These are phyloP conservation scores for Anastrepha obliqua DNA, from an alignment of 1,140 invertebrate species.

Conservation along the genomic window DNA sequence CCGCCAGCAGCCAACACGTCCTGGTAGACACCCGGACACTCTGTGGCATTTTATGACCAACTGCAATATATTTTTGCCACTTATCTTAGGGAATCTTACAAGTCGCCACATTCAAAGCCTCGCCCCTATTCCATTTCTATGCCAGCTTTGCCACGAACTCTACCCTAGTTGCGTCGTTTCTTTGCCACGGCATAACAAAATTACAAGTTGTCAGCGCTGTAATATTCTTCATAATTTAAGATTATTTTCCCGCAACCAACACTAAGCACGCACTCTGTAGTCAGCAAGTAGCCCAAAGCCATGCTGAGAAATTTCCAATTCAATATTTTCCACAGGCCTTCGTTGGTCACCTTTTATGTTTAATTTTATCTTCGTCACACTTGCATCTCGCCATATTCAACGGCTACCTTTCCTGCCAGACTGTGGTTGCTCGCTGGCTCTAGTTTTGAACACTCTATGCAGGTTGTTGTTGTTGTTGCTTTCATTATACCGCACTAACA, in stretches of 20 bases:
- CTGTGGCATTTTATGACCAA: slow-evolving; percentile 41
- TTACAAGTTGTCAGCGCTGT: slow-evolving; percentile 49
- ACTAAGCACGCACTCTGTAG: background rate
- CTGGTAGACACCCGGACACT: background rate
- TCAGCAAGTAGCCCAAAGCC: background rate
- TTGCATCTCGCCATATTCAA: background rate
- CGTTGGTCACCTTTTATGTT: slow-evolving; percentile 43
- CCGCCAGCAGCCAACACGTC: slow-evolving; percentile 19
- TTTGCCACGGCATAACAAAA: background rate
- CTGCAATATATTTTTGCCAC: slow-evolving; percentile 38
- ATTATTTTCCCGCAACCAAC: slow-evolving; percentile 41
- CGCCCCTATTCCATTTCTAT: background rate
- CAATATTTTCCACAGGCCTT: background rate
- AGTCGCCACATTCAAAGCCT: background rate
- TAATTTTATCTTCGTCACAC: slow-evolving; percentile 28
- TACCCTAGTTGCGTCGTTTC: background rate
- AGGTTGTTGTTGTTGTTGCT: background rate
- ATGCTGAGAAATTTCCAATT: slow-evolving; percentile 18
- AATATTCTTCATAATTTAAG: slow-evolving; percentile 52
- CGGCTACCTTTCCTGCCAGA: background rate
- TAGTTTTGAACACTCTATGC: background rate
- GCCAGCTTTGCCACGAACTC: background rate
- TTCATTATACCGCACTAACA: background rate
- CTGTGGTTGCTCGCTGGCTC: background rate
- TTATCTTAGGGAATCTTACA: slow-evolving; percentile 5